Conservation (phyloP, 2,888 invertebrate genomes). For the Drosophila infuscata region DNA sequence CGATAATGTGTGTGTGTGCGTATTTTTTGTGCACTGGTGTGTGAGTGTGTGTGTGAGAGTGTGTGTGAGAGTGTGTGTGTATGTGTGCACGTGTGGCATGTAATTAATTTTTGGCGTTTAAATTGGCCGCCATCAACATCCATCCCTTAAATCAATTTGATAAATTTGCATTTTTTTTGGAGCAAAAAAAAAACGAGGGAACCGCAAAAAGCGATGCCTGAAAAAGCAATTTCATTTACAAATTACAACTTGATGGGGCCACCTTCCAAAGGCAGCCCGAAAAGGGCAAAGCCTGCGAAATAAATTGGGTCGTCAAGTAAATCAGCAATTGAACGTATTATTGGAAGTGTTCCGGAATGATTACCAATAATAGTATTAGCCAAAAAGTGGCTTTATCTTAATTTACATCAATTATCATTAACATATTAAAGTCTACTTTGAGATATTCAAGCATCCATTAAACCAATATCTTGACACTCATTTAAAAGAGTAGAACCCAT, state of each 20-base stretch:
- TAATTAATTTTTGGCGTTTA: conserved; percentile 74
- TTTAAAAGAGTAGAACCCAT: background rate
- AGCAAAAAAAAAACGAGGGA: conserved; percentile 15
- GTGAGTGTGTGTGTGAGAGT: conserved; percentile 13
- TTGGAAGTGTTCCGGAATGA: conserved; percentile 10
- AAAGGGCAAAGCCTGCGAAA: conserved; percentile 27
- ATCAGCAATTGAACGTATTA: conserved; percentile 47
- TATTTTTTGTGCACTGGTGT: conserved; percentile 24
- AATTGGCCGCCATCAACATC: conserved; percentile 66
- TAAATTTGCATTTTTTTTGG: conserved; percentile 66
- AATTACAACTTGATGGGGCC: conserved; percentile 70
- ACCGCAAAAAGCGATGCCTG: conserved; percentile 34
- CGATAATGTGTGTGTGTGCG: conserved; percentile 2
- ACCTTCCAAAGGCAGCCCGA: background rate
- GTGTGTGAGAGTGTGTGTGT: conserved; percentile 28
- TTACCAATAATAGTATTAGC: conserved; percentile 19
- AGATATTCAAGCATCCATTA: background rate
- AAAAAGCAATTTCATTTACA: conserved; percentile 73
- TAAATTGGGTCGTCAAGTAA: conserved; percentile 33
- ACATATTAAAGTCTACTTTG: background rate
- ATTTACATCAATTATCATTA: conserved; percentile 22
- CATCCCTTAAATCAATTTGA: conserved; percentile 73
- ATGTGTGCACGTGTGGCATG: conserved; percentile 48
- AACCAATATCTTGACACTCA: background rate
- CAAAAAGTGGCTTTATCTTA: conserved; percentile 19